Evolutionary conservation across 2,888 invertebrate genomes (phyloP), one percentile per base, ranked within the genome.

Genomic region (Hemicrepidius hirtus): DNA sequence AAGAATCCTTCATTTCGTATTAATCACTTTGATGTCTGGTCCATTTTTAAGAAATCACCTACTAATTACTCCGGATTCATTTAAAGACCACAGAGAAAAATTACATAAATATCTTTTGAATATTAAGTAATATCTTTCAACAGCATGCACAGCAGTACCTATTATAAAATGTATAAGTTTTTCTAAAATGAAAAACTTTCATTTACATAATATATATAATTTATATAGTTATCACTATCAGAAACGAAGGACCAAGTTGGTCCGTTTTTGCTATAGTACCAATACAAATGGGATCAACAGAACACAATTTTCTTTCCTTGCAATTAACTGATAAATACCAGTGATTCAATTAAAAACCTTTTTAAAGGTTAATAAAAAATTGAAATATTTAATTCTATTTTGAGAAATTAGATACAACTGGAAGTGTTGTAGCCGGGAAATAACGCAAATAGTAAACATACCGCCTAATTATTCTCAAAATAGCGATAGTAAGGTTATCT

Each of bases 171-270:
- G 53, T 53, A 21, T 24, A 16, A 44, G 18, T 50, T 50, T 24
- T 53, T 53, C 32, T 32, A 53, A 53, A 53, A 53, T 53, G 28
- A 53, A 53, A 53, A 53, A 53, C 53, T 13, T 53, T 32, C n/a
- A 24, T 6, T 10, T 53, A 53, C 13, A 13, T 13, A 20, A 32
- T 32, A 32, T 44, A 6, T 44, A 44, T 44, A 32, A 44, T 44
- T 18, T 53, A 53, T 53, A 32, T 53, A 28, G 13, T 7, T 53
- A 53, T 53, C 49, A 49, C 21, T 49, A 49, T 49, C 5, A 49
- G 49, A 21, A 49, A 49, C 20, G 9, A 46, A 49, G 49, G 49
- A 20, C 49, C 21, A 49, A 12, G 18, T 20, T n/a, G 49, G 49
- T 12, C 49, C 21, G 21, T 10, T 49, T 9, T 24, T 24, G 28